Evolutionary conservation across 2,888 invertebrate genomes (phyloP).

Genomic region (Gandaritis pyraliata): DNA sequence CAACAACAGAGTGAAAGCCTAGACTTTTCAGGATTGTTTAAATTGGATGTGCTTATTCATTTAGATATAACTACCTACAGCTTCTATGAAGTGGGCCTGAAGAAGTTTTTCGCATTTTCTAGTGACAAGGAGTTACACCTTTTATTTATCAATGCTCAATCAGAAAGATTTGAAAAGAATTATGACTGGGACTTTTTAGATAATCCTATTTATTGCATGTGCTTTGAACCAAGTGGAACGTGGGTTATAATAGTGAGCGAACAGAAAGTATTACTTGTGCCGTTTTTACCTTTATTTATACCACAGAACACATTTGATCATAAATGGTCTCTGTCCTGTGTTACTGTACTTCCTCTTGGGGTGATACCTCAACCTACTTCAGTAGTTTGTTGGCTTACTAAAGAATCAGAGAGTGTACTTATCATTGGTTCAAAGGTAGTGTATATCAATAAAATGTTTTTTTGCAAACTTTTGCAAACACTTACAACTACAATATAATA

Average conservation of each 20-base stretch:
- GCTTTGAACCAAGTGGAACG: constrained; percentile 93
- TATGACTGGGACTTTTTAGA: constrained; percentile 79
- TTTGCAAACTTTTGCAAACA: not conserved
- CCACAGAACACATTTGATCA: constrained; percentile 75
- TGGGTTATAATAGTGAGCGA: constrained; percentile 88
- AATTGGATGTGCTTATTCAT: constrained; percentile 75
- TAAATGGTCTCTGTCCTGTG: constrained; percentile 79
- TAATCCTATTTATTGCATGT: constrained; percentile 87
- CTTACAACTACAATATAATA: not conserved
- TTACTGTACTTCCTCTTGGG: constrained; percentile 73
- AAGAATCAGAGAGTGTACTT: constrained; percentile 88
- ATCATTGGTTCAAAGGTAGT: constrained; percentile 87
- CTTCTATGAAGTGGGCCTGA: constrained; percentile 78
- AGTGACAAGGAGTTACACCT: constrained; percentile 74
- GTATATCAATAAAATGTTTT: not conserved
- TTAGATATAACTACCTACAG: constrained; percentile 70
- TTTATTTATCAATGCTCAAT: constrained; percentile 68
- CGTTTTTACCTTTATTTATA: constrained; percentile 75
- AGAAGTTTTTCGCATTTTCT: constrained; percentile 76
- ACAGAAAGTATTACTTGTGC: constrained; percentile 77
- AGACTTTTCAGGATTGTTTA: constrained; percentile 78
- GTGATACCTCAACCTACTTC: constrained; percentile 82
- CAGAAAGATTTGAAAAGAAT: constrained; percentile 68
- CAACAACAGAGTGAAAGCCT: constrained; percentile 65
- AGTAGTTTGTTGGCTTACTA: constrained; percentile 91